Percentiles rank a stretch among this genome's conserved stretches.
Evolutionary conservation across 1,140 invertebrate species (phyloP).

Genomic region (Teleopsis dalmanni): DNA sequence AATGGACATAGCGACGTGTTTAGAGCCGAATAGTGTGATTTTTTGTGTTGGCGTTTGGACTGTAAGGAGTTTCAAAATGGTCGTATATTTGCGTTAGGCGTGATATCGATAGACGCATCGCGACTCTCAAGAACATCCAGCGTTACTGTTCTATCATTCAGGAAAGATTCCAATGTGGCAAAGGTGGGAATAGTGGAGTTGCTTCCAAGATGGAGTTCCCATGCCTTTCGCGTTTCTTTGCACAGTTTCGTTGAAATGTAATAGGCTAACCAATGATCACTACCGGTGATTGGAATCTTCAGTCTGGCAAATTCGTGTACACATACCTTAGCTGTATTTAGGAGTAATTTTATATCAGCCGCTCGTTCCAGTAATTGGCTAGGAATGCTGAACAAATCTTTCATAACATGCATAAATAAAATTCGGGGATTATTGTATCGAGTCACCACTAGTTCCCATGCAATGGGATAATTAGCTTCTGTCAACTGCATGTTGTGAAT

Average conservation of each 20-base stretch:
- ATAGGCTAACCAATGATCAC: constrained; percentile 2
- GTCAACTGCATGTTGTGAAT: no score
- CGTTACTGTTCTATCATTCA: not conserved
- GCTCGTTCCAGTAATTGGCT: not conserved
- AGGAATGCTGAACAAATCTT: not conserved
- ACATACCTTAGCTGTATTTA: not conserved
- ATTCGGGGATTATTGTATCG: not conserved
- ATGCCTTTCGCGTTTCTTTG: not conserved
- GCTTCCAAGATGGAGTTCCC: not conserved
- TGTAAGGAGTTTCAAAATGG: not conserved
- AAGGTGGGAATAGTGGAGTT: not conserved
- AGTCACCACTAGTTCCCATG: no score
- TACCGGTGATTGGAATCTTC: no score
- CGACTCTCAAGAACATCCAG: not conserved
- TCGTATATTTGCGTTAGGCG: not conserved
- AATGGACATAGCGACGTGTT: not conserved
- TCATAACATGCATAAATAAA: constrained; percentile 1
- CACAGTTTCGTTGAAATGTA: not conserved
- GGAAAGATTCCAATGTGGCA: not conserved
- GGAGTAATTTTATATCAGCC: not conserved
- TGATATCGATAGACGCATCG: not conserved
- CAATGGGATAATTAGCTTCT: no score
- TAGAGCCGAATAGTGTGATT: not conserved
- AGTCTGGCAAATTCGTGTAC: not conserved
- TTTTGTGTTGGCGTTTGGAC: not conserved